Evolutionary conservation across 2,113 vertebrate species (phyloP).

Genomic region (Jacana jacana): DNA sequence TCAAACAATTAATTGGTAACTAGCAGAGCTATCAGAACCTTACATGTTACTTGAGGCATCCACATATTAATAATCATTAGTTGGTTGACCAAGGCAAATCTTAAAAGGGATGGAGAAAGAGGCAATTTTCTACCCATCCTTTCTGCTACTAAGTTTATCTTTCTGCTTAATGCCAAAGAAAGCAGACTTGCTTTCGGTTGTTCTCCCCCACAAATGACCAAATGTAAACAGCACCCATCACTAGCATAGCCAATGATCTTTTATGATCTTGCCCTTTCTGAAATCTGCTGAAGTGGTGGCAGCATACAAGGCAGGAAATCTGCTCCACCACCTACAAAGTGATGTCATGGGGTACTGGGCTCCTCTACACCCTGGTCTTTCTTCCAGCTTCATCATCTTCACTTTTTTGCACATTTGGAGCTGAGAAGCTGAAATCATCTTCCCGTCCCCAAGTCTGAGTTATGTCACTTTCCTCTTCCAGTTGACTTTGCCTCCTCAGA

Average conservation of each 20-base stretch:
- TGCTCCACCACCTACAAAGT: not conserved
- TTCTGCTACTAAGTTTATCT: not conserved
- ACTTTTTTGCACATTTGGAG: not conserved
- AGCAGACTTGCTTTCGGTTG: not conserved
- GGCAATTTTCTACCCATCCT: not conserved
- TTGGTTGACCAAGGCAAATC: constrained; percentile 4
- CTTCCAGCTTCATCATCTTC: not conserved
- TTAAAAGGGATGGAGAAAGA: not conserved
- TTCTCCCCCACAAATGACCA: not conserved
- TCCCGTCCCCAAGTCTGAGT: not conserved
- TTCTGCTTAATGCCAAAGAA: not conserved
- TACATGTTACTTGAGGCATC: not conserved
- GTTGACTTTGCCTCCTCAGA: not conserved
- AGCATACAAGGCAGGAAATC: not conserved
- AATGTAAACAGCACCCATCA: not conserved
- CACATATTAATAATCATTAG: not conserved
- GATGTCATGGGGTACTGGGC: not conserved
- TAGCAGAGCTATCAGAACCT: not conserved
- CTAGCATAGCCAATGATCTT: not conserved
- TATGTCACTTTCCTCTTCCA: not conserved
- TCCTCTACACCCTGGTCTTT: not conserved
- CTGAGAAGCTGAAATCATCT: not conserved
- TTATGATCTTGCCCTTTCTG: not conserved
- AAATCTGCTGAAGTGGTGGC: not conserved
- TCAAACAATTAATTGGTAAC: not conserved